These are phyloP conservation scores for Batillaria attramentaria DNA, from an alignment of 1,140 invertebrate species.

Conservation along the genomic window DNA sequence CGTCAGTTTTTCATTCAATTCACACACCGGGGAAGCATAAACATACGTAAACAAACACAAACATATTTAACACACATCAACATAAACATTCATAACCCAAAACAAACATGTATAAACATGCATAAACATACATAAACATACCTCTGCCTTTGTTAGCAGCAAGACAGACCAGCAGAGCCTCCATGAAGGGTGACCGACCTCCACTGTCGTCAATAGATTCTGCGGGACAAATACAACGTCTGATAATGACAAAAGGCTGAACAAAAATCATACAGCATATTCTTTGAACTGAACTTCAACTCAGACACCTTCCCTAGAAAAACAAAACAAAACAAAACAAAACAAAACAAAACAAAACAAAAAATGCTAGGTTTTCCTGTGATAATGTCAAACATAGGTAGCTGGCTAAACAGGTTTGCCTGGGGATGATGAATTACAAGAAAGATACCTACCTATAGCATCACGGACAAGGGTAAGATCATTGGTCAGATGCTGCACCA, in stretches of 20 bases:
- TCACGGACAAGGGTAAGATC: conserved; percentile 24
- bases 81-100: neutral
- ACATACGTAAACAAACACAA: conserved; percentile 3
- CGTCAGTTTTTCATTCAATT: too few species aligned
- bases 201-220: conserved; percentile 8
- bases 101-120: neutral
- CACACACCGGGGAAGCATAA: too few species aligned
- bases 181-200: conserved; percentile 21
- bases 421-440: too few species aligned
- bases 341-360: neutral
- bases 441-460: conserved; percentile 36
- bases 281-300: neutral
- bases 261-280: too few species aligned
- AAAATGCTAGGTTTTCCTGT: too few species aligned
- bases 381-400: too few species aligned
- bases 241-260: too few species aligned
- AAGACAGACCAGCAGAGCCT: conserved; percentile 29
- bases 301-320: neutral
- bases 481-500: conserved; percentile 34
- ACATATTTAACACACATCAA: neutral
- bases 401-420: too few species aligned
- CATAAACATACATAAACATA: conserved; percentile 8
- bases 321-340: neutral
- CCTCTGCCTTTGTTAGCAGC: conserved; percentile 33
- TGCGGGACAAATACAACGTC: neutral